Base-by-base conservation (phyloP, 2,797 vertebrate species). In the Onychomys torridus region DNA sequence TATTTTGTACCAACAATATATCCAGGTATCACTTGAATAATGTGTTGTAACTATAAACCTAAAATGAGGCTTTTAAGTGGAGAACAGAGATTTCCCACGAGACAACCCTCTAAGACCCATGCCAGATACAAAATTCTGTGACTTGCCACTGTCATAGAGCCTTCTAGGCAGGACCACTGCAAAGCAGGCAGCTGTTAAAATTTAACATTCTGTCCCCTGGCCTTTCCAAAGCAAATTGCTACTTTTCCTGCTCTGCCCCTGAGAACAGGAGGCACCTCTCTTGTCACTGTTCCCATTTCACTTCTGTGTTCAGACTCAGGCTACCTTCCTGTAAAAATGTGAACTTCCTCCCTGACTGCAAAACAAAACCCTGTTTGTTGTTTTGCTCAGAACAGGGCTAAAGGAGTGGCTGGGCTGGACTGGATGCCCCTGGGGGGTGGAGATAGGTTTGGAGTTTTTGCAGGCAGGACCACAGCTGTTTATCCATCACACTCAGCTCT, bases 21-120 rank as follows among this genome's bases (percentile, higher is more conserved):
- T 19, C 69, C 78, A 63, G 87, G 78, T 57, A 27, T 61, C 65
- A 11, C 49, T 57, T 67, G 73, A 43, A 23, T n/a, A 55, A 43
- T 61, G 49, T 49, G 94, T 79, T 10, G 79, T 61, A 86, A 86
- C 75, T 40, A 9, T 25, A 40, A 73, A 88, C 65, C 55, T 32
- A 46, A 73, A 93, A 71, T 6, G 83, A 94, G 85, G 46, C 23
- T 34, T 40, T 79, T 46, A 81, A 55, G 78, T 19, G 32, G 37
- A 86, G 25, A 61, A 23, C 37, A 43, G 82, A 93, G 93, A 83
- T 87, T 89, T 95, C 93, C 82, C 75, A 71, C 75, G 59, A 57
- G 69, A 37, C 79, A 69, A 34, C 14, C n/a, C 49, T 71, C 34
- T 10, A 59, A 84, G 65, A 90, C 37, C 57, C 32, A 17, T 34